phyloP scores from a whole-genome alignment of 2,113 vertebrate species.

The Helogale parvula region DNA sequence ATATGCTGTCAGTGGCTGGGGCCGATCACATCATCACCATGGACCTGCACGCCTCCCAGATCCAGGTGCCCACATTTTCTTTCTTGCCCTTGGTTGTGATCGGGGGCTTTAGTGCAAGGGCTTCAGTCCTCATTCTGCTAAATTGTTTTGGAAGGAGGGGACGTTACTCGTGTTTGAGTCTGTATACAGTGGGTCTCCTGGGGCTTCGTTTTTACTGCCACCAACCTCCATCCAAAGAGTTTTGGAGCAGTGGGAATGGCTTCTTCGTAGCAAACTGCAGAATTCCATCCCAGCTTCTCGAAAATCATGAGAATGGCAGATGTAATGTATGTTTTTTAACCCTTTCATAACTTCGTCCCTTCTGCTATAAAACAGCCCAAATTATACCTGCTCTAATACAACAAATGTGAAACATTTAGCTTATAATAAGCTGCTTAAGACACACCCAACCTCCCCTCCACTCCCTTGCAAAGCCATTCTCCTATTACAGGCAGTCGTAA shows the following conservation, averaged over 20 bases:
- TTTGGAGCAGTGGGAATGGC: background rate
- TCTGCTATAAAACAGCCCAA: background rate
- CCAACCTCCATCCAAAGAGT: too few species aligned
- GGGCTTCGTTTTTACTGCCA: background rate
- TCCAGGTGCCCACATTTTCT: constrained; percentile 88
- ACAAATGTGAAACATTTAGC: background rate
- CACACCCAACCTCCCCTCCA: background rate
- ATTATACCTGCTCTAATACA: background rate
- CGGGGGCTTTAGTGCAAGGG: background rate
- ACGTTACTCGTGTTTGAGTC: background rate
- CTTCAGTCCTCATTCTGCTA: background rate
- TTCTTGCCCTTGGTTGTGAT: background rate
- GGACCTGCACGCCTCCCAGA: constrained; percentile 98
- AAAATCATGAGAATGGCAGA: background rate
- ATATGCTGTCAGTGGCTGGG: constrained; percentile 96
- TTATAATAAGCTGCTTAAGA: background rate
- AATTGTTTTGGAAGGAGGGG: background rate
- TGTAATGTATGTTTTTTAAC: background rate
- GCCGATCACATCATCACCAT: constrained; percentile 99
- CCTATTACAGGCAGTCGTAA: background rate
- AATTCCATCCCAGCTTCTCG: background rate
- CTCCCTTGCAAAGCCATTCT: background rate
- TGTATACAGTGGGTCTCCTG: background rate
- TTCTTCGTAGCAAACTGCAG: background rate
- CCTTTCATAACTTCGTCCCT: background rate